Evolutionary conservation across 2,888 invertebrate species (phyloP).

Genomic region (Drosophila anceps): DNA sequence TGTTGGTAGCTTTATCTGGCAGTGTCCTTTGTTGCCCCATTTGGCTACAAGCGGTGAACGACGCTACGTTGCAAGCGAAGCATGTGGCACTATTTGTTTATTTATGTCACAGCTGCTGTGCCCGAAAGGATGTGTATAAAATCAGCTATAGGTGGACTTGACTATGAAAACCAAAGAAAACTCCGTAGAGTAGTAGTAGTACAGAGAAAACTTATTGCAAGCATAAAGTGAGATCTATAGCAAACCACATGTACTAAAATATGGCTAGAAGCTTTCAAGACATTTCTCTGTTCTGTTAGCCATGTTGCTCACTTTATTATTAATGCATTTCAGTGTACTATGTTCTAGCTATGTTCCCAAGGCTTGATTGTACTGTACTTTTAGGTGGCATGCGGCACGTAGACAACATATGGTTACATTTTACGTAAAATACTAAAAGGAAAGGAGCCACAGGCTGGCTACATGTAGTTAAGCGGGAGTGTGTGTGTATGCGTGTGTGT

Average conservation of each 20-base stretch:
- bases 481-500: conserved; percentile 26
- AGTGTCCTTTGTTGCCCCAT: conserved; percentile 46
- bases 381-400: conserved; percentile 33
- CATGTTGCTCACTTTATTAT: background rate
- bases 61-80: conserved; percentile 30
- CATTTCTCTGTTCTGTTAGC: conserved; percentile 2
- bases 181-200: too few species aligned
- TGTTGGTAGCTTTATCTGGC: conserved; percentile 55
- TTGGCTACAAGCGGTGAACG: conserved; percentile 41
- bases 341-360: background rate
- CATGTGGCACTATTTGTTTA: conserved; percentile 52
- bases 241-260: background rate
- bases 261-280: conserved; percentile 6
- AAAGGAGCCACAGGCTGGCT: conserved; percentile 34
- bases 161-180: conserved; percentile 16
- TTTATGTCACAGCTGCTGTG: conserved; percentile 66
- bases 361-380: conserved; percentile 32
- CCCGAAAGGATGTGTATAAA: conserved; percentile 41
- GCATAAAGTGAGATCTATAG: background rate
- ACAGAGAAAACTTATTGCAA: background rate
- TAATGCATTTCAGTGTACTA: conserved; percentile 1
- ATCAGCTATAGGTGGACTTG: conserved; percentile 37
- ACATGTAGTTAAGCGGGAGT: conserved; percentile 18
- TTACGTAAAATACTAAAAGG: conserved; percentile 43
- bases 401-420: conserved; percentile 58